phyloP scores from a whole-genome alignment of 2,113 vertebrate genomes.

The Cheirogaleus medius region DNA sequence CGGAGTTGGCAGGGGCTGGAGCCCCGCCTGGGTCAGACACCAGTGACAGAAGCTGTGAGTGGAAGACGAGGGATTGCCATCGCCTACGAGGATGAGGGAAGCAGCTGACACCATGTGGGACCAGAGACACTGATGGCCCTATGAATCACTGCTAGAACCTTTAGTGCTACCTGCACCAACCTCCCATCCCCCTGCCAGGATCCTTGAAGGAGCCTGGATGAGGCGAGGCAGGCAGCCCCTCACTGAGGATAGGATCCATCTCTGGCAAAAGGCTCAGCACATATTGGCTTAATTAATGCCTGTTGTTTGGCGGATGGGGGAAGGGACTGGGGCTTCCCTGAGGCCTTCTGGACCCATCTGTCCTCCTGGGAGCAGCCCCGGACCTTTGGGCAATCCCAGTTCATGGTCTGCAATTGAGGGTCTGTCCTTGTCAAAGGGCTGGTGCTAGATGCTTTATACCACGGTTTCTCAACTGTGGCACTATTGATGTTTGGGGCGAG shows the following conservation, averaged over 20 bases:
- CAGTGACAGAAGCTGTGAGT: constrained; percentile 87
- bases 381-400: background rate
- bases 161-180: background rate
- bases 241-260: background rate
- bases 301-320: background rate
- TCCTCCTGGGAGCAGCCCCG: background rate
- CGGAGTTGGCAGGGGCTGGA: constrained; percentile 96
- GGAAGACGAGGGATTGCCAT: constrained; percentile 96
- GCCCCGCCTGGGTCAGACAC: constrained; percentile 90
- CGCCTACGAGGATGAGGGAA: constrained; percentile 93
- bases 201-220: background rate
- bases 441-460: background rate
- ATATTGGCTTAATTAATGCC: constrained; percentile 71
- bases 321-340: background rate
- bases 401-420: background rate
- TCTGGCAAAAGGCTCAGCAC: constrained; percentile 56
- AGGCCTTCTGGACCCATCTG: background rate
- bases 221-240: background rate
- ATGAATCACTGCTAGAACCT: background rate
- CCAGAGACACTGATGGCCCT: background rate
- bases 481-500: background rate
- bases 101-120: constrained; percentile 24
- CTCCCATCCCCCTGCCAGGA: background rate
- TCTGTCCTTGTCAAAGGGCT: constrained; percentile 1
- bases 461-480: background rate